phyloP scores from a whole-genome alignment of 1,140 invertebrate species.

The Paralvinella palmiformis region DNA sequence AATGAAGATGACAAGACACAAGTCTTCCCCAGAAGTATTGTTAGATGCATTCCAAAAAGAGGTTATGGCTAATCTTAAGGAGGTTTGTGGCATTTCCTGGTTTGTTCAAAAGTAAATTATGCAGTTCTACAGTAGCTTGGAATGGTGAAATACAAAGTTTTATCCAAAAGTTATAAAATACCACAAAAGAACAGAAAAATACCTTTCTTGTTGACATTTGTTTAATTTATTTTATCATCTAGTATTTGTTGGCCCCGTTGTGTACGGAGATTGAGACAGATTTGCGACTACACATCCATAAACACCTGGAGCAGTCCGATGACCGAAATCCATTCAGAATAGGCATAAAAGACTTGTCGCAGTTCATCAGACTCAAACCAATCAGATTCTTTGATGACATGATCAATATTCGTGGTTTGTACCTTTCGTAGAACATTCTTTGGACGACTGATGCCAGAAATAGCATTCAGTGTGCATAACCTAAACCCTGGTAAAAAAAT shows the following conservation, averaged over 20 bases:
- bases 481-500: no score
- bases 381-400: conserved; percentile 50
- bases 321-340: conserved; percentile 68
- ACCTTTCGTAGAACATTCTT: no score
- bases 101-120: no score
- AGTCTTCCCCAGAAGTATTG: conserved; percentile 34
- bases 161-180: no score
- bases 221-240: not conserved
- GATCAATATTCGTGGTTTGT: conserved; percentile 53
- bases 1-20: conserved; percentile 45
- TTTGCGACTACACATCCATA: conserved; percentile 80
- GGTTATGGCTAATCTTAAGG: conserved; percentile 46
- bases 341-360: conserved; percentile 53
- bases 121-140: no score
- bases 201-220: no score
- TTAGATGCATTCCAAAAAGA: conserved; percentile 47
- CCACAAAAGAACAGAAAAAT: no score
- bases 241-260: conserved; percentile 63
- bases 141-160: no score
- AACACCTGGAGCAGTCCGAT: conserved; percentile 80
- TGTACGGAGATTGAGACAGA: conserved; percentile 86
- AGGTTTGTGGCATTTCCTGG: conserved; percentile 54
- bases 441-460: no score
- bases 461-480: no score
- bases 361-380: conserved; percentile 55